Evolutionary conservation across 2,113 vertebrate species (phyloP).

Genomic region (Jaculus jaculus): DNA sequence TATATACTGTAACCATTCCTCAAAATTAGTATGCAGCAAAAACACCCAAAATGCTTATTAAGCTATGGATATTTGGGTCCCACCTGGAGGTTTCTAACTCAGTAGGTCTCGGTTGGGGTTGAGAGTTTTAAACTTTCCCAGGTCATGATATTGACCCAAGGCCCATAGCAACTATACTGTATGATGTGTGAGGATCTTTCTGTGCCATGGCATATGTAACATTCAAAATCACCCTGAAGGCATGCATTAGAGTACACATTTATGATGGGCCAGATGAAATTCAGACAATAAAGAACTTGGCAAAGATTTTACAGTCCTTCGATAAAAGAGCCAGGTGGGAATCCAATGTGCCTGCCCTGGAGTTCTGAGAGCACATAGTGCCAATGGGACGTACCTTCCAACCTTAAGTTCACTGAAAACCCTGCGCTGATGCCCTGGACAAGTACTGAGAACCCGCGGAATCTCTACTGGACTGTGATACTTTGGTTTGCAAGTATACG

Average conservation of each 20-base stretch:
- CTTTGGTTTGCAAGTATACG: background rate
- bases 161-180: background rate
- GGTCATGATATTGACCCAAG: background rate
- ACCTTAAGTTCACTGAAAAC: background rate
- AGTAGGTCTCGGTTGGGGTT: background rate
- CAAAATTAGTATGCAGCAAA: background rate
- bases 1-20: background rate
- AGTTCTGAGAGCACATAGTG: accelerated
- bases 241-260: background rate
- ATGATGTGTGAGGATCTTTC: background rate
- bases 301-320: background rate
- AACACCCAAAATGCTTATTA: background rate
- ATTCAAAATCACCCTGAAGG: background rate
- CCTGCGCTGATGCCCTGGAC: background rate
- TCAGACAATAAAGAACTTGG: background rate
- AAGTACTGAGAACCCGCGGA: background rate
- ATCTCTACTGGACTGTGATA: background rate
- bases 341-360: background rate
- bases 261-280: background rate
- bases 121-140: background rate
- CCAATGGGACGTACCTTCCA: background rate
- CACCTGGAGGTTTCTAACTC: background rate
- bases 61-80: background rate
- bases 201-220: background rate
- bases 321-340: background rate